phyloP scores from a whole-genome alignment of 2,888 invertebrate species.

The Andrena praecox region DNA sequence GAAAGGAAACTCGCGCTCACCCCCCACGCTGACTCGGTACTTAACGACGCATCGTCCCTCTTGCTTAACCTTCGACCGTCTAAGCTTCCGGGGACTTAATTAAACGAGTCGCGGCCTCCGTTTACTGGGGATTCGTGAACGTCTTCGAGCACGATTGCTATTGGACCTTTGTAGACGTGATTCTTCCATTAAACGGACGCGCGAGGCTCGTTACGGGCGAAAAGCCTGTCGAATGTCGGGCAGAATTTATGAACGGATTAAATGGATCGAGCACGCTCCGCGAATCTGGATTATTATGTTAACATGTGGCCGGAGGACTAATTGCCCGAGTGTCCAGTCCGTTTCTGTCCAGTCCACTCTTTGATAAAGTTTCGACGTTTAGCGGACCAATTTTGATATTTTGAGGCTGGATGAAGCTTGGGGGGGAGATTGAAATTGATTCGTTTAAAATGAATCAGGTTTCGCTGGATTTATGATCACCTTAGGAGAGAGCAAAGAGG shows the following conservation, averaged over 20 bases:
- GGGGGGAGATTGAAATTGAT: not conserved
- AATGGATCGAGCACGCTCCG: too few relatives aligned
- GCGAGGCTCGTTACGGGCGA: not conserved
- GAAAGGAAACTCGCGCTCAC: slow-evolving; percentile 63
- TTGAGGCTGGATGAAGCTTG: too few relatives aligned
- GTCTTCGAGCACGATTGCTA: slow-evolving; percentile 2
- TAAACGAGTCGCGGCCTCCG: slow-evolving; percentile 47
- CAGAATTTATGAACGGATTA: too few relatives aligned
- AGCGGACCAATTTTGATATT: too few relatives aligned
- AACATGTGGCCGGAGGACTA: too few relatives aligned
- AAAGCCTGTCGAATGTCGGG: too few relatives aligned
- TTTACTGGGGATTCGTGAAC: slow-evolving; percentile 25
- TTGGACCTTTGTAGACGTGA: not conserved
- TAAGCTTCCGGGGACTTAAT: slow-evolving; percentile 62
- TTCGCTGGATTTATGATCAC: not conserved
- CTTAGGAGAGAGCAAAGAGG: not conserved
- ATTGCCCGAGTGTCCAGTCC: too few relatives aligned
- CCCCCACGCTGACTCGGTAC: slow-evolving; percentile 37
- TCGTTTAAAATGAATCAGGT: not conserved
- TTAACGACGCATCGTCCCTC: slow-evolving; percentile 65
- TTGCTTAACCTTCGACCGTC: slow-evolving; percentile 57
- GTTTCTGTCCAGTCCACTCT: too few relatives aligned
- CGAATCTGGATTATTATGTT: too few relatives aligned
- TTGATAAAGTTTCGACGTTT: too few relatives aligned
- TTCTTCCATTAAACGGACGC: slow-evolving; percentile 5